Evolutionary conservation across 1,140 invertebrate species (phyloP).

Genomic region (Drosophila sturtevanti): DNA sequence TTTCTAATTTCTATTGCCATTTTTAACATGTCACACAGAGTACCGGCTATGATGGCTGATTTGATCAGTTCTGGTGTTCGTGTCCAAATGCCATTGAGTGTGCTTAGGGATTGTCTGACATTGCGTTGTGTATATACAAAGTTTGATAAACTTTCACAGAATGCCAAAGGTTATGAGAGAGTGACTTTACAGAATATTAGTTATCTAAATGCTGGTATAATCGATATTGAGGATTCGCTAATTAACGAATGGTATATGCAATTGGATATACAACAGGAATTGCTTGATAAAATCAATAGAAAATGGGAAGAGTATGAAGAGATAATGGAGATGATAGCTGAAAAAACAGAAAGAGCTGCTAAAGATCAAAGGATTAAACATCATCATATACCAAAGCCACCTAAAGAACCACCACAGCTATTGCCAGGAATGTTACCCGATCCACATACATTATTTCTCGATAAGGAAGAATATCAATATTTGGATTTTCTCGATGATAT

Average conservation of each 20-base stretch:
- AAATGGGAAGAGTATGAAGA: slow-evolving; percentile 56
- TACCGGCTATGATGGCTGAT: slow-evolving; percentile 53
- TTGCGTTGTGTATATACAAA: slow-evolving; percentile 61
- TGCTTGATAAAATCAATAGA: slow-evolving; percentile 28
- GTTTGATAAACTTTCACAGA: slow-evolving; percentile 59
- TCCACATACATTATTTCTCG: slow-evolving; percentile 34
- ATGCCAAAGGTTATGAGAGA: slow-evolving; percentile 63
- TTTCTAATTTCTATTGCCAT: no score
- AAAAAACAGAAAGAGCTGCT: slow-evolving; percentile 30
- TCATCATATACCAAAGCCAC: slow-evolving; percentile 33
- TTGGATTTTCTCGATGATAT: slow-evolving; percentile 43
- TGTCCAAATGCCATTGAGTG: slow-evolving; percentile 55
- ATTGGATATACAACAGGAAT: slow-evolving; percentile 43
- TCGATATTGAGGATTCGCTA: slow-evolving; percentile 52
- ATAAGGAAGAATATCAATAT: slow-evolving; percentile 55
- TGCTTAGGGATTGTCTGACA: slow-evolving; percentile 60
- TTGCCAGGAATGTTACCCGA: slow-evolving; percentile 51
- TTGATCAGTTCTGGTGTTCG: slow-evolving; percentile 8
- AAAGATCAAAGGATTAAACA: slow-evolving; percentile 35
- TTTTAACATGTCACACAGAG: slow-evolving; percentile 5
- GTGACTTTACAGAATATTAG: background rate
- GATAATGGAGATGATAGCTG: slow-evolving; percentile 30
- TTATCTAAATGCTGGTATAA: slow-evolving; percentile 55
- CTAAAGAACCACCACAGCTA: slow-evolving; percentile 42
- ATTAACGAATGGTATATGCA: slow-evolving; percentile 61